Base-by-base conservation (phyloP, 2,113 vertebrate genomes). In the Microcebus griseorufus region DNA sequence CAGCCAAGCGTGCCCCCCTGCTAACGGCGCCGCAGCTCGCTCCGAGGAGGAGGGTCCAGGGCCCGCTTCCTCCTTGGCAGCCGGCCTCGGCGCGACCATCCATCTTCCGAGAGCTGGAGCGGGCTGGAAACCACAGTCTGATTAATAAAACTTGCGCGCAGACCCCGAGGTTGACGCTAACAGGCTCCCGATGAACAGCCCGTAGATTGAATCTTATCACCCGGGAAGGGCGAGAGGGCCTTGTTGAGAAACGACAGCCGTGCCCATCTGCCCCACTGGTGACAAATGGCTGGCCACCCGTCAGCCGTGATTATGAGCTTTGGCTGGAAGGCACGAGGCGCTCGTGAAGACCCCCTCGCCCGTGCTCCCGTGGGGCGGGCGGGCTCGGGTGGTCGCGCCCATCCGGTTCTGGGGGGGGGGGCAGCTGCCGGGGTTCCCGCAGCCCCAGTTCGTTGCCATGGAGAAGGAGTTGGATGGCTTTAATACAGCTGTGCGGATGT, bases 381-480 rank as follows among this genome's bases (percentile, higher is more conserved):
- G 87, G 96, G 76, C 64, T 96, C 29, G 34, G 45, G 73, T 88
- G 83, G 85, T 67, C 92, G 94, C 79, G 96, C 39, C 72, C 94
- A 17, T 93, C 94, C 89, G 17, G 83, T 96, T 73, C 70, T 39
- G 67, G 94, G 96, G 96, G 88, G 0, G 67, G 96, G 88, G 0
- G 67, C 23, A 42, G 88, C 97, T 86, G 81, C 96, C 79, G 95
- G 98, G 97, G 96, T 97, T 97, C 97, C 45, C 67, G 84, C 45
- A 82, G 85, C 95, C 98, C 95, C 97, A 75, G 96, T 17, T 55
- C 17, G 98, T 99, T 99, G 98, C 98, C 98, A 99, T 98, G 98
- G 99, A 98, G 98, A 99, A 98, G 96, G 95, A 97, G 97, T 62
- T 78, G 75, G 98, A 98, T 96, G 97, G 86, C 92, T 98, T 97